Conservation (phyloP, 2,888 invertebrate genomes). For the Drosophila paracracens region DNA sequence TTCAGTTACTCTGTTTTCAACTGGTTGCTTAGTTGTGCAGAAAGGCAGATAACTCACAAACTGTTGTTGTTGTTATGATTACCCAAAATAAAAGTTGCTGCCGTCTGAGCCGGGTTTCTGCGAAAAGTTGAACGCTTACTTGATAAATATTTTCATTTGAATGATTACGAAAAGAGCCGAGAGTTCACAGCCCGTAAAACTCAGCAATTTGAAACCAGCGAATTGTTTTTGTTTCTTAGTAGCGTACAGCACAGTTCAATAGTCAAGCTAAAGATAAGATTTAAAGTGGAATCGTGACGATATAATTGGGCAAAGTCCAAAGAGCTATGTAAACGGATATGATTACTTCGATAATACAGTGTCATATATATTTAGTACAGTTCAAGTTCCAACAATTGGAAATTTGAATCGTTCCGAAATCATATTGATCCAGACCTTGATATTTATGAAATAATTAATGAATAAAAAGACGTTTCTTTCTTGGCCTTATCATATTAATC, state of each 20-base stretch:
- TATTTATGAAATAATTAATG: not conserved
- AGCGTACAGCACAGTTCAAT: not conserved
- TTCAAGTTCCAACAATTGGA: not conserved
- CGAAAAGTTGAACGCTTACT: slow-evolving; percentile 53
- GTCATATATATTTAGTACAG: not conserved
- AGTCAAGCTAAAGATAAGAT: not conserved
- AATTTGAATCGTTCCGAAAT: not conserved
- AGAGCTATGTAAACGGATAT: not conserved
- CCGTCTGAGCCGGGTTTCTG: slow-evolving; percentile 44
- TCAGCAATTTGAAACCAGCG: slow-evolving; percentile 2
- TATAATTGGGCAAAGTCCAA: not conserved
- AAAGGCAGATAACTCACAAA: slow-evolving; percentile 64
- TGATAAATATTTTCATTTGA: slow-evolving; percentile 59
- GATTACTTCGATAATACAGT: not conserved
- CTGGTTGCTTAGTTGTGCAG: slow-evolving; percentile 71
- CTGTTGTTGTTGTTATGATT: slow-evolving; percentile 25
- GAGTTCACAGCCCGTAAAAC: slow-evolving; percentile 4
- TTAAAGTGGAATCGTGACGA: not conserved
- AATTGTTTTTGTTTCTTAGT: not conserved
- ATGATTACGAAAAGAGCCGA: slow-evolving; percentile 29
- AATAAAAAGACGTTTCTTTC: not conserved
- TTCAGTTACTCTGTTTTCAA: slow-evolving; percentile 34
- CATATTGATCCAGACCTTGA: not conserved
- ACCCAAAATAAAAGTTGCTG: slow-evolving; percentile 19
- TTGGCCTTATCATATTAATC: not conserved